Conservation (phyloP, 53 echinoderm and acorn worm species). For the Glandiceps talaboti region DNA sequence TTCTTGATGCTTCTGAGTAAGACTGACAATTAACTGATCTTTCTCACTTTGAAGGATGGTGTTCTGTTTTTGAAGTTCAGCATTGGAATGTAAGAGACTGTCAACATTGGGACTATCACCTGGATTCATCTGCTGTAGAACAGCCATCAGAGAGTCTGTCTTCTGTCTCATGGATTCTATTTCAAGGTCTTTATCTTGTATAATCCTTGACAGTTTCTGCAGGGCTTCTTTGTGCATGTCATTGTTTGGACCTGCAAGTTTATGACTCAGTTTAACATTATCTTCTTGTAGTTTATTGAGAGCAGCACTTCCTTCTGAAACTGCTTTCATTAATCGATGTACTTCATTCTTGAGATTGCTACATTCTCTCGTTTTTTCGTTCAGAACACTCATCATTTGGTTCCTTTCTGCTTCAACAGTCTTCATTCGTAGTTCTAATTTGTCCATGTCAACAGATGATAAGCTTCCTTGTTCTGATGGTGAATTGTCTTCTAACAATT, state of each 20-base stretch:
- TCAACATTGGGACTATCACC: conserved; percentile 69
- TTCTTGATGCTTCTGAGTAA: conserved; percentile 96
- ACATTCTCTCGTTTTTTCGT: conserved; percentile 91
- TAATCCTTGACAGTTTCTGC: conserved; percentile 75
- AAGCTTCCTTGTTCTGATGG: conserved; percentile 46
- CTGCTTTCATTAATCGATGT: conserved; percentile 64
- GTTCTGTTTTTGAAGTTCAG: conserved; percentile 77
- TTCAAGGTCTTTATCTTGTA: conserved; percentile 94
- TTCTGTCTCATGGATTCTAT: conserved; percentile 86
- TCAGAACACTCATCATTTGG: conserved; percentile 92
- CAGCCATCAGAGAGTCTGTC: conserved; percentile 63
- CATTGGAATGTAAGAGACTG: conserved; percentile 49
- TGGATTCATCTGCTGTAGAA: conserved; percentile 60
- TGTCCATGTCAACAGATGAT: conserved; percentile 72
- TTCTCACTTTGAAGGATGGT: conserved; percentile 72
- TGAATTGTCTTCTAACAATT: conserved; percentile 61
- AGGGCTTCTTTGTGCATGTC: conserved; percentile 96
- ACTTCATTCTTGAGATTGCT: conserved; percentile 96
- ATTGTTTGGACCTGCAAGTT: conserved; percentile 33
- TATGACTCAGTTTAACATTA: conserved; percentile 49
- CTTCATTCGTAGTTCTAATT: conserved; percentile 79
- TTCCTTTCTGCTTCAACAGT: conserved; percentile 71
- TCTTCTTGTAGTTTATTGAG: conserved; percentile 83
- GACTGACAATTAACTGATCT: conserved; percentile 88
- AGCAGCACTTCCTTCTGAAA: conserved; percentile 74